phyloP scores from a whole-genome alignment of 2,888 invertebrate species.

The Neuroscelio doddi region DNA sequence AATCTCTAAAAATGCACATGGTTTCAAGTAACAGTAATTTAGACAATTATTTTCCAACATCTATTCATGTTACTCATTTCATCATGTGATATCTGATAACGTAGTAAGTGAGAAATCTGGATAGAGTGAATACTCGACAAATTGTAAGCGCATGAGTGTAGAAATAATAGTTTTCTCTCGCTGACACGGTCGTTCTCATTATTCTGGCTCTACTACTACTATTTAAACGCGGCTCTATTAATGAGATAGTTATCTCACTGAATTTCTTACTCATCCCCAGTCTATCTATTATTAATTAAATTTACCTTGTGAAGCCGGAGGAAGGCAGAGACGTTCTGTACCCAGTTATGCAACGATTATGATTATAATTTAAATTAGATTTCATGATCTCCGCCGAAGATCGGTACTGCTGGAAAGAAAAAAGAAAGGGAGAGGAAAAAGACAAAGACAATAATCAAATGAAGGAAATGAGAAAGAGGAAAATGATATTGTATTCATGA shows the following conservation, averaged over 20 bases:
- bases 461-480: background rate
- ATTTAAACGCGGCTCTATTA: conserved; percentile 30
- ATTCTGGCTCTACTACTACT: conserved; percentile 4
- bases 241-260: conserved; percentile 57
- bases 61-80: too few relatives aligned
- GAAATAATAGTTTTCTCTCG: conserved; percentile 9
- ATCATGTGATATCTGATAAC: too few relatives aligned
- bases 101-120: background rate
- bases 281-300: conserved; percentile 54
- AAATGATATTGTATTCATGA: conserved; percentile 1
- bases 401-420: conserved; percentile 8
- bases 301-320: conserved; percentile 26
- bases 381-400: conserved; percentile 34
- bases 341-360: conserved; percentile 36
- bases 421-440: too few relatives aligned
- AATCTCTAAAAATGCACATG: too few relatives aligned
- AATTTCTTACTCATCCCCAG: conserved; percentile 46
- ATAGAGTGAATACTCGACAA: background rate
- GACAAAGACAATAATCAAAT: background rate
- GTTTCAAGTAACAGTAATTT: too few relatives aligned
- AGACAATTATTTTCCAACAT: too few relatives aligned
- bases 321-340: conserved; percentile 12
- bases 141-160: conserved; percentile 16
- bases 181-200: conserved; percentile 30
- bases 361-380: conserved; percentile 54